Conservation (phyloP, 2,888 invertebrate genomes). For the Cephonodes hylas region DNA sequence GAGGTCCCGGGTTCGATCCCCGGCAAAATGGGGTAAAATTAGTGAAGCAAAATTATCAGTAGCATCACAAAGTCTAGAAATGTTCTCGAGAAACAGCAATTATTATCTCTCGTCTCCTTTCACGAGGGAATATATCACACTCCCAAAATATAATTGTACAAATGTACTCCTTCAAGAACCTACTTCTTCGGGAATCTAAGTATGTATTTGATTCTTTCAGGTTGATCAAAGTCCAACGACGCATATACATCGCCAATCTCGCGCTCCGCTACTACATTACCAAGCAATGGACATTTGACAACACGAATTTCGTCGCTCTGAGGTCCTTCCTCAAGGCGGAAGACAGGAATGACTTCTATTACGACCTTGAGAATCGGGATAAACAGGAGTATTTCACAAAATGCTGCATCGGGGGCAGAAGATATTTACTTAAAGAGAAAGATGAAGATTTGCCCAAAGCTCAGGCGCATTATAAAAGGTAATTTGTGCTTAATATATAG, state of each 20-base stretch:
- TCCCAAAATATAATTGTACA: no score
- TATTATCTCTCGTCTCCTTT: no score
- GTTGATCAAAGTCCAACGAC: slow-evolving; percentile 89
- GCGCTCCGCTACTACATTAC: slow-evolving; percentile 87
- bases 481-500: slow-evolving; percentile 14
- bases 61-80: no score
- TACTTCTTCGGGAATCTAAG: no score
- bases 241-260: slow-evolving; percentile 87
- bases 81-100: no score
- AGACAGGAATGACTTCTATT: slow-evolving; percentile 82
- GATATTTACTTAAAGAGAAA: slow-evolving; percentile 85
- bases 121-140: no score
- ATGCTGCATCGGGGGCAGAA: slow-evolving; percentile 83
- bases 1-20: no score
- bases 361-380: slow-evolving; percentile 78
- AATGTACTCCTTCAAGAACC: no score
- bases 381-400: slow-evolving; percentile 72
- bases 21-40: no score
- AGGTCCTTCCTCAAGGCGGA: slow-evolving; percentile 68
- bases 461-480: slow-evolving; percentile 77
- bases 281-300: slow-evolving; percentile 89
- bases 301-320: slow-evolving; percentile 81
- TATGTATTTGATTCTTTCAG: slow-evolving; percentile 78
- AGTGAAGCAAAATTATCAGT: no score
- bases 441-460: slow-evolving; percentile 79